Conservation (phyloP, 2,113 vertebrate species). For the Ictalurus punctatus region DNA sequence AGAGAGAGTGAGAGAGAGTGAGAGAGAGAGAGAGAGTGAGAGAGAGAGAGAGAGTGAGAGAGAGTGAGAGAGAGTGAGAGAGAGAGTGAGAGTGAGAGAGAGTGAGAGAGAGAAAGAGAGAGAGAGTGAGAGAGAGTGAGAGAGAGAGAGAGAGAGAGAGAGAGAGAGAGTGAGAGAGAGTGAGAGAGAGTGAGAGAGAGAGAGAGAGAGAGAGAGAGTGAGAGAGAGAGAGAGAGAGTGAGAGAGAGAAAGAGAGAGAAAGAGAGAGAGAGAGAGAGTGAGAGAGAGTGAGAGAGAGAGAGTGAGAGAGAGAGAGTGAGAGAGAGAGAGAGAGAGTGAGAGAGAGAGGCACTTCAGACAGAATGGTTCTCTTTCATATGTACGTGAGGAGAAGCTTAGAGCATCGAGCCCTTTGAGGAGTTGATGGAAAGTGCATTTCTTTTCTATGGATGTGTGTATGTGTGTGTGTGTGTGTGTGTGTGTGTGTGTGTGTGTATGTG, state of each 20-base stretch:
- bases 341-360: neutral
- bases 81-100: neutral
- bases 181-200: neutral
- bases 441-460: neutral
- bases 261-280: neutral
- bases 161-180: neutral
- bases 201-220: neutral
- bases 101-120: neutral
- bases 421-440: constrained; percentile 12
- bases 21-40: neutral
- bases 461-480: neutral
- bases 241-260: neutral
- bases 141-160: constrained; percentile 3
- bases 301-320: neutral
- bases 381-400: constrained; percentile 10
- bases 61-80: neutral
- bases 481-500: neutral
- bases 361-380: constrained; percentile 24
- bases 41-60: neutral
- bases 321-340: neutral
- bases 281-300: neutral
- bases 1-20: neutral
- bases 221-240: neutral
- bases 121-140: neutral
- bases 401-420: constrained; percentile 33